A percentile compares a stretch with the other conserved stretches of the same genome.
Conservation (phyloP, 2,113 vertebrate genomes). For the Syrmaticus mikado region DNA sequence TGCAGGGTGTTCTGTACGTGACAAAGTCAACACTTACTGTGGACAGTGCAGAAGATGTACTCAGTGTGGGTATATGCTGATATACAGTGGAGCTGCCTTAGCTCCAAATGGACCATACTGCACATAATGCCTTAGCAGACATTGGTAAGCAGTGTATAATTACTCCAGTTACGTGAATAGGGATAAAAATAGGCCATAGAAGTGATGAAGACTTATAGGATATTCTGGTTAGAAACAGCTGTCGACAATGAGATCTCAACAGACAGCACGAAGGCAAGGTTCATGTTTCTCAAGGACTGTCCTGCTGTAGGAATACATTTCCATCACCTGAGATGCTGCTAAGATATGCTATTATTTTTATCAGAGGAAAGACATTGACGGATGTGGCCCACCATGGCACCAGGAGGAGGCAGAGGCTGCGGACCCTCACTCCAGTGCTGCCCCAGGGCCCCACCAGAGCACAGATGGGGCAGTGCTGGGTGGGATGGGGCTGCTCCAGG, state of each 20-base stretch:
- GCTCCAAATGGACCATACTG: not conserved
- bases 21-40: not conserved
- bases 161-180: not conserved
- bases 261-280: not conserved
- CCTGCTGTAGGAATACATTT: not conserved
- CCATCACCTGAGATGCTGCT: not conserved
- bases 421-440: not conserved
- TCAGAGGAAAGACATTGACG: not conserved
- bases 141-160: not conserved
- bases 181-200: not conserved
- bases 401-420: not conserved
- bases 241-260: not conserved
- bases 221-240: not conserved
- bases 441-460: not conserved
- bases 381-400: no score
- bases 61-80: rapidly evolving
- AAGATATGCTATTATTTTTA: not conserved
- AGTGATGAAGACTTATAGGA: not conserved
- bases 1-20: not conserved
- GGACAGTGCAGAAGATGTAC: not conserved
- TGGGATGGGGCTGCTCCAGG: rapidly evolving
- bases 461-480: not conserved
- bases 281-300: not conserved
- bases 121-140: rapidly evolving
- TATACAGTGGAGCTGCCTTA: rapidly evolving